Evolutionary conservation across 2,888 invertebrate species (phyloP), one percentile per base, ranked within the genome.

Genomic region (Drosophila nigricruria): DNA sequence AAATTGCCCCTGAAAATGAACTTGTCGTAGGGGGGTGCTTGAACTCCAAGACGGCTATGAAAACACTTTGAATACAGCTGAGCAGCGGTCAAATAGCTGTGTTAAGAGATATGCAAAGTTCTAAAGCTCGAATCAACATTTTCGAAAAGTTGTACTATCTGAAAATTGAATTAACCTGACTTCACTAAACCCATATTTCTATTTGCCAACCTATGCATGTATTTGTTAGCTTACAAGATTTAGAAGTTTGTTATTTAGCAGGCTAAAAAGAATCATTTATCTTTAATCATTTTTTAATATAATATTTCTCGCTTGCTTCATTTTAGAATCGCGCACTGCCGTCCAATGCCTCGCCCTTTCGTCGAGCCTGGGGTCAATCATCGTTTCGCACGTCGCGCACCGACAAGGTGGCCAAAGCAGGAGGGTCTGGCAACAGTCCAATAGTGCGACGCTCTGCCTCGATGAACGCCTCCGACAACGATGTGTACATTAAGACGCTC

Each of bases 361-460:
- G 92, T 23, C 92, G 95, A 83, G 91, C 84, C 69, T 95, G 95
- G 93, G 95, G 94, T 91, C 94, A 95, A 78, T 95, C 95, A 73
- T 95, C 95, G 65, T 95, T 95, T 91, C 94, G 95, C 38, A 94
- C 95, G 81, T 94, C 94, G 93, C 94, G 94, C 47, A 93, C 94
- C 80, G 94, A 94, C 93, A 94, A 94, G 85, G 93, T 94, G 90
- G 70, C 66, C 57, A 94, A 94, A 82, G 93, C 73, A 69, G 63
- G 32, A 30, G 23, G 45, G 30, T 56, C 56, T 23, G 70, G 73
- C 52, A 50, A 77, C 62, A 83, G 78, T 77, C 89, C 90, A 52
- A 40, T 88, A 65, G 85, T 91, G 70, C 88, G 92, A 54, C 92
- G 93, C 60, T 94, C 94, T 82, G 94, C 94, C 76, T 93, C 93